A percentile compares a stretch with the other conserved stretches of the same genome.
Evolutionary conservation across 1,140 invertebrate species (phyloP).

Genomic region (Drosophila gunungcola): DNA sequence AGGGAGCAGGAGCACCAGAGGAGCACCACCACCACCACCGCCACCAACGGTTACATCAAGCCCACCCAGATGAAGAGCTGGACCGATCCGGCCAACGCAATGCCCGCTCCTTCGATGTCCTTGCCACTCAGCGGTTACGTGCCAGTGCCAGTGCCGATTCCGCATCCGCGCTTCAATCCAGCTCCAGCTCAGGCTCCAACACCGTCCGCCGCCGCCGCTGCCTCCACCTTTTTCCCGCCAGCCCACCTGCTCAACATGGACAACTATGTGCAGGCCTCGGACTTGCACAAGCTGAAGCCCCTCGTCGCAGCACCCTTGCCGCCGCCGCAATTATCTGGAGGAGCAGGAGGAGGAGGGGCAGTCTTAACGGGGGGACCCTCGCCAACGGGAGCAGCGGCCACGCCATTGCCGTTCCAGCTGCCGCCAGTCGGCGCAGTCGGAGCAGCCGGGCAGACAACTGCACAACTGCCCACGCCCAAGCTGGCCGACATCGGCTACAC

Average conservation of each 20-base stretch:
- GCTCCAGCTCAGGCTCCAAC: constrained; percentile 1
- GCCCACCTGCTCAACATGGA: constrained; percentile 57
- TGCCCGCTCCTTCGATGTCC: constrained; percentile 10
- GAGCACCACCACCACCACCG: neutral
- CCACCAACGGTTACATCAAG: constrained; percentile 58
- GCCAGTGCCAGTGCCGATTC: constrained; percentile 61
- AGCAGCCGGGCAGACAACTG: neutral
- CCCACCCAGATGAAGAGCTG: constrained; percentile 69
- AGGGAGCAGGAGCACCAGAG: constrained; percentile 1
- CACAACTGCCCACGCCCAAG: constrained; percentile 7
- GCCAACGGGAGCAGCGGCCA: neutral
- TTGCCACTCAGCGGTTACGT: constrained; percentile 63
- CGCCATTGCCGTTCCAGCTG: neutral
- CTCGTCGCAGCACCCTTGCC: constrained; percentile 11
- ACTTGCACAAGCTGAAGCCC: constrained; percentile 65
- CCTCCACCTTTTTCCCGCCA: constrained; percentile 21
- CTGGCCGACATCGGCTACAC: constrained; percentile 56
- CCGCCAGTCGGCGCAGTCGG: neutral
- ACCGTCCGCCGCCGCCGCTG: constrained; percentile 3
- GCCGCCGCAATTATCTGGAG: neutral
- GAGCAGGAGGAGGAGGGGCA: neutral
- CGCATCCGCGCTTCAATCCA: constrained; percentile 28
- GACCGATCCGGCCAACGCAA: constrained; percentile 7
- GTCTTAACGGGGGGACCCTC: constrained; percentile 7
- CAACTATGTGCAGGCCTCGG: constrained; percentile 66